A percentile compares a stretch with the other conserved stretches of the same genome.
phyloP scores from a whole-genome alignment of 30 jellyfish, hydroid and myxozoan species.

The Sanderia malayensis region DNA sequence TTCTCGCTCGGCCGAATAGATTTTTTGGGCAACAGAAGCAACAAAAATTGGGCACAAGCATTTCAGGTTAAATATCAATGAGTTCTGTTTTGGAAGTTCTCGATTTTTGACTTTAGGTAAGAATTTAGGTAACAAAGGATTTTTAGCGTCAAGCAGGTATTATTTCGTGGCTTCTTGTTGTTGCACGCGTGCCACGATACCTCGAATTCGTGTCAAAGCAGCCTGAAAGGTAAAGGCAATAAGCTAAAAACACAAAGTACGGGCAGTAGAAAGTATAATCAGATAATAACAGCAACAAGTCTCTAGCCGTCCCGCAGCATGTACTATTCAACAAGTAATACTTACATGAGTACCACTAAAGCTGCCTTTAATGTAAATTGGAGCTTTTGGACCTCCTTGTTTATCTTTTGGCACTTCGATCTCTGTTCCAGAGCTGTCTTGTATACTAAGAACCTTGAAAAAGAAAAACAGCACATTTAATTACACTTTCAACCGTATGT shows the following conservation, averaged over 20 bases:
- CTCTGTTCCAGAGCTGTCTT: conserved; percentile 89
- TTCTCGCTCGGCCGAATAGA: too few relatives aligned
- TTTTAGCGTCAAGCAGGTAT: background rate
- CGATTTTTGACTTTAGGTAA: too few relatives aligned
- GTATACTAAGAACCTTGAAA: conserved; percentile 78
- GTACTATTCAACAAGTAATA: too few relatives aligned
- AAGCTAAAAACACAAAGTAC: conserved; percentile 4
- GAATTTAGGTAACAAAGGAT: too few relatives aligned
- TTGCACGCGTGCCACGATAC: conserved; percentile 85
- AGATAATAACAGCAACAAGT: too few relatives aligned
- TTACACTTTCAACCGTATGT: too few relatives aligned
- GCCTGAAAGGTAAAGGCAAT: conserved; percentile 38
- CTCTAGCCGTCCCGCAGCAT: too few relatives aligned
- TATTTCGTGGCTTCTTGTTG: conserved; percentile 58
- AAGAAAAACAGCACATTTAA: background rate
- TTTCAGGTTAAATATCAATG: background rate
- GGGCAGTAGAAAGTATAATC: too few relatives aligned
- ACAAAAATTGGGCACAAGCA: background rate
- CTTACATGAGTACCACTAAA: conserved; percentile 96
- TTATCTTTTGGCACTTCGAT: conserved; percentile 98
- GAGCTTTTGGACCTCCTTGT: conserved; percentile 97
- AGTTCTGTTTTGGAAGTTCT: too few relatives aligned
- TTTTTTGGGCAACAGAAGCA: background rate
- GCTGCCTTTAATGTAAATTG: conserved; percentile 90
- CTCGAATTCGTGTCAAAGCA: conserved; percentile 92